Evolutionary conservation across 2,888 invertebrate genomes (phyloP).

Genomic region (Campopleginae sp.): DNA sequence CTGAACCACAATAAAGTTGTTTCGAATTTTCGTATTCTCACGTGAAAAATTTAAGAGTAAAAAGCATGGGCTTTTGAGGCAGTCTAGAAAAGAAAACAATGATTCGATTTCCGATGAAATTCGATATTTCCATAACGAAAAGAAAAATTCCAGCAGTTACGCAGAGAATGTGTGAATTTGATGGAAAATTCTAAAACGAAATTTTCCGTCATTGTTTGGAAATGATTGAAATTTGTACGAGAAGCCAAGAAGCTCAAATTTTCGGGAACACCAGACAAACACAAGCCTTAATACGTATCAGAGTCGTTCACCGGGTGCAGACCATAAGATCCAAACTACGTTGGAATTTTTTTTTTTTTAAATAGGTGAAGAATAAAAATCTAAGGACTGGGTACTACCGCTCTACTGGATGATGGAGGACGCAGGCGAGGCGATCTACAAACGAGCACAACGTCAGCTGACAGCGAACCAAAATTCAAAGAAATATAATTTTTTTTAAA

Average conservation of each 20-base stretch:
- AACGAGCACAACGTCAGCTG: slow-evolving; percentile 67
- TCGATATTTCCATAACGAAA: background rate
- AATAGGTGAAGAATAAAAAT: slow-evolving; percentile 4
- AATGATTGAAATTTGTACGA: background rate
- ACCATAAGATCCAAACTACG: slow-evolving; percentile 48
- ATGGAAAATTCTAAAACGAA: background rate
- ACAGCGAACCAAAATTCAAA: slow-evolving; percentile 55
- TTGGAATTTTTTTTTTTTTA: too few relatives aligned
- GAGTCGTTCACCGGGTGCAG: slow-evolving; percentile 41
- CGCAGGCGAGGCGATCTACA: slow-evolving; percentile 32
- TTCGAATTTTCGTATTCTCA: background rate
- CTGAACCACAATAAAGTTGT: background rate
- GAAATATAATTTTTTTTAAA: background rate
- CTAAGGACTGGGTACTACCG: slow-evolving; percentile 59
- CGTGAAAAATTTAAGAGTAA: background rate
- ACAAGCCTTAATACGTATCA: background rate
- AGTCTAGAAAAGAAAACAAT: background rate
- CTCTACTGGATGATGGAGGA: slow-evolving; percentile 61
- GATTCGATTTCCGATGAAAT: background rate
- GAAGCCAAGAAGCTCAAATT: background rate
- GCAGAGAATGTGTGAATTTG: background rate
- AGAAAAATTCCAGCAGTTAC: background rate
- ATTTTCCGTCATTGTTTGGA: background rate
- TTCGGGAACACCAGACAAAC: background rate
- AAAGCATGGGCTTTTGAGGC: background rate